phyloP scores from a whole-genome alignment of 2,113 vertebrate species.

The Coptodon rendalli region DNA sequence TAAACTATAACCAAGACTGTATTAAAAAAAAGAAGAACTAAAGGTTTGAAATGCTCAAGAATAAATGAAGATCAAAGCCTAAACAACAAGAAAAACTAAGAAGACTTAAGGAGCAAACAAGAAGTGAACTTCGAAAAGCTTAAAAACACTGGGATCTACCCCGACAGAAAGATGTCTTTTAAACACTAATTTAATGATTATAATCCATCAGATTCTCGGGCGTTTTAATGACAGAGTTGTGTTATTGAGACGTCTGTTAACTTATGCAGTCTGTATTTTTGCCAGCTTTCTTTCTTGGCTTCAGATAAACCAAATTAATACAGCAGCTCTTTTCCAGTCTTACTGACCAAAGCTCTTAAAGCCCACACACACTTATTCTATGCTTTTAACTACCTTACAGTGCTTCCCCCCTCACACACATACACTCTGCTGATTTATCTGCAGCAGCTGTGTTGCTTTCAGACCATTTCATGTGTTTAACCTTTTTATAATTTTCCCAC shows the following conservation, averaged over 20 bases:
- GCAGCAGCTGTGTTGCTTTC: background rate
- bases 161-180: background rate
- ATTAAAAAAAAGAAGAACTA: background rate
- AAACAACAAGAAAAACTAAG: background rate
- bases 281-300: background rate
- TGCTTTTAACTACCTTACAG: background rate
- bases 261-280: background rate
- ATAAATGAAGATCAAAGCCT: background rate
- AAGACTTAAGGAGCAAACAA: background rate
- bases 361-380: background rate
- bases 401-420: background rate
- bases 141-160: background rate
- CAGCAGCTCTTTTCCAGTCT: background rate
- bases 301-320: background rate
- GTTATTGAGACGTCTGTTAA: background rate
- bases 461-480: background rate
- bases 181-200: background rate
- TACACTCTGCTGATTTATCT: background rate
- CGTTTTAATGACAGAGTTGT: background rate
- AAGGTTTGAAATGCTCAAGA: background rate
- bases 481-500: background rate
- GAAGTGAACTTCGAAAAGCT: background rate
- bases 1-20: background rate
- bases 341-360: background rate
- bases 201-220: background rate